Evolutionary conservation across 1,140 invertebrate species (phyloP), one percentile per base, ranked within the genome.

Genomic region (Leguminivora glycinivorella): DNA sequence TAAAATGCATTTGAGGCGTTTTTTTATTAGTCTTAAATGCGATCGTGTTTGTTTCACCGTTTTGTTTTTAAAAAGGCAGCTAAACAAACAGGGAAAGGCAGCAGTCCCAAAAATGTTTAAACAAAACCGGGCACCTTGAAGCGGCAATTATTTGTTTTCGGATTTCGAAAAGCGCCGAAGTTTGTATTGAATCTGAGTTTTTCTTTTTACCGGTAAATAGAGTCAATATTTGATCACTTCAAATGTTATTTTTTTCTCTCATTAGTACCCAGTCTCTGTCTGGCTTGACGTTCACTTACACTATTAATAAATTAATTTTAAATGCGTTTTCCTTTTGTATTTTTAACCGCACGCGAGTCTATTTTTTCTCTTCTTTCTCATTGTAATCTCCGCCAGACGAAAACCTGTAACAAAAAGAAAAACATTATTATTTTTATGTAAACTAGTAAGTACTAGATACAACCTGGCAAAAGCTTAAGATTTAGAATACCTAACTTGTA

Each of bases 321-420:
- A 77, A 76, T 70, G 69, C 68, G 72, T 56, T 68, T 69, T 67
- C 22, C 47, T 19, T 43, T 47, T 75, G 75, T 71, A 56, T 69
- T 70, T 67, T 70, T 76, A 52, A 52, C 67, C 22, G 75, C 69
- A 71, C 74, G 67, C 58, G 60, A 74, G 74, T 78, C 74, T 34
- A 67, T 70, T 81, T 88, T 88, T 90, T 85, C 88, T 88, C 81
- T 87, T 88, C 78, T 90, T 90, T 88, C 81, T 86, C 88, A 87
- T 89, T 85, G 84, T 84, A 81, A 47, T 72, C 70, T 58, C 25
- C 67, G 25, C 47, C 22, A 69, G 56, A 68, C 72, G 56, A 72
- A 40, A 12, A 82, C 76, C 87, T 89, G 85, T 5, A 89, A 88
- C 75, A 83, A 79, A 70, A 72, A 69, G n/a, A n/a, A n/a, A n/a